Conservation (phyloP, 2,888 invertebrate species). For the Anaspis maculata region DNA sequence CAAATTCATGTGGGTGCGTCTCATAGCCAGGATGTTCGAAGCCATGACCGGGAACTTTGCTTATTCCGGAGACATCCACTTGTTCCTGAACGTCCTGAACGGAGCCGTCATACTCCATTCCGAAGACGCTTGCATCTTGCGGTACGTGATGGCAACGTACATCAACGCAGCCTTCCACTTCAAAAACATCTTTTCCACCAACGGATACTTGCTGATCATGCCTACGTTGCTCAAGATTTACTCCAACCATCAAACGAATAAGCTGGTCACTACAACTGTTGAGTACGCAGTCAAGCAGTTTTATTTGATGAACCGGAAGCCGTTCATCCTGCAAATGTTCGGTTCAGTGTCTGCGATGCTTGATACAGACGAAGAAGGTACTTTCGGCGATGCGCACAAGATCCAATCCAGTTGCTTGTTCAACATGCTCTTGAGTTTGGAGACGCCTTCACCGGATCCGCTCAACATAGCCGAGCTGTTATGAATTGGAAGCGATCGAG, state of each 20-base stretch:
- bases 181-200: slow-evolving; percentile 96
- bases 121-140: slow-evolving; percentile 90
- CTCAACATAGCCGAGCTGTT: slow-evolving; percentile 86
- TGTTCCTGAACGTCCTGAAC: slow-evolving; percentile 95
- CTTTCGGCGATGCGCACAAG: slow-evolving; percentile 86
- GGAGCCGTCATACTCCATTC: slow-evolving; percentile 95
- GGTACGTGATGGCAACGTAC: slow-evolving; percentile 94
- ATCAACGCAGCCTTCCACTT: slow-evolving; percentile 97
- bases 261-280: slow-evolving; percentile 87
- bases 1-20: slow-evolving; percentile 97
- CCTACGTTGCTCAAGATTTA: slow-evolving; percentile 94
- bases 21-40: slow-evolving; percentile 94
- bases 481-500: slow-evolving; percentile 91
- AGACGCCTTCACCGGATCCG: slow-evolving; percentile 91
- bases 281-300: slow-evolving; percentile 99
- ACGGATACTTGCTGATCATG: slow-evolving; percentile 95
- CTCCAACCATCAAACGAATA: slow-evolving; percentile 96
- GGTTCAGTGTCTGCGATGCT: slow-evolving; percentile 95
- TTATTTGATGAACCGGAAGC: slow-evolving; percentile 94
- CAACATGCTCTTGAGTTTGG: slow-evolving; percentile 81
- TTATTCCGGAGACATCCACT: slow-evolving; percentile 91
- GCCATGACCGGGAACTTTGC: slow-evolving; percentile 97
- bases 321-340: slow-evolving; percentile 98
- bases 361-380: slow-evolving; percentile 81
- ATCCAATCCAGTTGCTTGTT: slow-evolving; percentile 82